Evolutionary conservation across 2,113 vertebrate species (phyloP).

Genomic region (Mormoops blainvillei): DNA sequence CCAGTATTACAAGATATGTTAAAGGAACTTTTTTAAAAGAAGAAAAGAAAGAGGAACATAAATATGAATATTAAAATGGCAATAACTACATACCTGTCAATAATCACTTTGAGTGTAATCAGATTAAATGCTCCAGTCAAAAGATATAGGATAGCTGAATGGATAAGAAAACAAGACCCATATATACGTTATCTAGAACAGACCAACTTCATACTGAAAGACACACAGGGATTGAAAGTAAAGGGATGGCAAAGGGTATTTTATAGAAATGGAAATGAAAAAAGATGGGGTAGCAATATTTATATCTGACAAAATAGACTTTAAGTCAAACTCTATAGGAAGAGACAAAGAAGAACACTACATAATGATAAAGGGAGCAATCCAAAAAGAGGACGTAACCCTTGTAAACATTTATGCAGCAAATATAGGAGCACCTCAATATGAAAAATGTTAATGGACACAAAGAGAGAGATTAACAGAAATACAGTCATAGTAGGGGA

Average conservation of each 20-base stretch:
- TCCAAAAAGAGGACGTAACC: too few relatives aligned
- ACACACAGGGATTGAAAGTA: too few relatives aligned
- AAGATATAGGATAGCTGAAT: not conserved
- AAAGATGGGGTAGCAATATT: not conserved
- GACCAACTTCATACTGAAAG: too few relatives aligned
- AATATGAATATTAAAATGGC: not conserved
- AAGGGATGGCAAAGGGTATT: too few relatives aligned
- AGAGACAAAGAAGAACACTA: not conserved
- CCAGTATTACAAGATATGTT: too few relatives aligned
- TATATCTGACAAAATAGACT: not conserved
- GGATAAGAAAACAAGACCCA: not conserved
- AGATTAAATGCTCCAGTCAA: not conserved
- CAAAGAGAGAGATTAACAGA: too few relatives aligned
- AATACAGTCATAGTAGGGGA: not conserved
- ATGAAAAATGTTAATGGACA: too few relatives aligned
- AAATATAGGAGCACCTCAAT: too few relatives aligned
- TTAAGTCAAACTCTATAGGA: not conserved
- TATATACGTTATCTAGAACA: too few relatives aligned
- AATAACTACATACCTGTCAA: not conserved
- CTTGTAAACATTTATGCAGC: too few relatives aligned
- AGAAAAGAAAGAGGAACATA: not conserved
- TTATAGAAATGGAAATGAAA: not conserved
- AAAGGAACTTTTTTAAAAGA: not conserved
- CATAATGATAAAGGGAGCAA: too few relatives aligned
- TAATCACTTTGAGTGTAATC: not conserved